Conservation (phyloP, 1,140 invertebrate species). For the Maconellicoccus hirsutus region DNA sequence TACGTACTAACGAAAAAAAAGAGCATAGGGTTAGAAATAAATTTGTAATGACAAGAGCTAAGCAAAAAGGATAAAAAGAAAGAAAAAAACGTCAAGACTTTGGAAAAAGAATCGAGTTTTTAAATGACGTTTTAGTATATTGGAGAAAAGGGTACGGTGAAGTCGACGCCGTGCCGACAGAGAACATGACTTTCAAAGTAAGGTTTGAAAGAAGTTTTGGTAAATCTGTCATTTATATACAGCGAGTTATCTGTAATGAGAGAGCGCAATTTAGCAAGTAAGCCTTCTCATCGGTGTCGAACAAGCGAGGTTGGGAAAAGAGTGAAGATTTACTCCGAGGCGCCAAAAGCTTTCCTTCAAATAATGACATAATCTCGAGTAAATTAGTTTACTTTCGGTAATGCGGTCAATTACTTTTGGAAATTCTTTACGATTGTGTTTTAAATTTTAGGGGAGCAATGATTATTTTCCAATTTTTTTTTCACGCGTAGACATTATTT, state of each 20-base stretch:
- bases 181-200: background rate
- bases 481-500: too few relatives aligned
- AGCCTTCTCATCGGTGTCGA: background rate
- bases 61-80: too few relatives aligned
- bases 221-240: slow-evolving; percentile 9
- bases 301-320: background rate
- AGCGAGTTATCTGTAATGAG: slow-evolving; percentile 7
- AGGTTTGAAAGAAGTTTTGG: background rate
- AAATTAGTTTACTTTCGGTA: slow-evolving; percentile 1
- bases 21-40: too few relatives aligned
- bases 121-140: background rate
- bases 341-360: background rate
- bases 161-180: background rate
- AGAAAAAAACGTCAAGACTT: too few relatives aligned
- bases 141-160: background rate
- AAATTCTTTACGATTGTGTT: too few relatives aligned
- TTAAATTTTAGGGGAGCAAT: too few relatives aligned
- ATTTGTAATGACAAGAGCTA: too few relatives aligned
- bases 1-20: too few relatives aligned
- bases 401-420: background rate
- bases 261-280: slow-evolving; percentile 3
- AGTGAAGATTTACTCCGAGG: background rate
- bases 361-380: background rate
- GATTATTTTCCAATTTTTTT: too few relatives aligned
- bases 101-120: background rate